These are phyloP conservation scores for human DNA, from an alignment of 2,113 vertebrate species.

Conservation along the genomic window GRCh38 chr1:33010501-33011000, in stretches of 20 bases:
- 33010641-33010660: background rate
- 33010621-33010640: slow-evolving; percentile 31
- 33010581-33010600: background rate
- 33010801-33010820: slow-evolving; percentile 82
- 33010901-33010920: slow-evolving; percentile 51
- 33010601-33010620: slow-evolving; percentile 38
- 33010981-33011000: slow-evolving; percentile 47
- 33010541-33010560: slow-evolving; percentile 53
- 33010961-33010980: slow-evolving; percentile 42
- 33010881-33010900: slow-evolving; percentile 64
- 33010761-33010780: slow-evolving; percentile 77
- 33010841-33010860: slow-evolving; percentile 85
- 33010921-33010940: slow-evolving; percentile 54
- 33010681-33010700: background rate
- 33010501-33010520: slow-evolving; percentile 52
- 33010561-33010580: slow-evolving; percentile 20
- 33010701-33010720: slow-evolving; percentile 54
- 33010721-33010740: slow-evolving; percentile 54
- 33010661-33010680: slow-evolving; percentile 18
- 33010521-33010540: slow-evolving; percentile 47
- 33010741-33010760: slow-evolving; percentile 70
- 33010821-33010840: slow-evolving; percentile 87
- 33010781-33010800: slow-evolving; percentile 67
- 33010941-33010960: slow-evolving; percentile 42
- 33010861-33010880: slow-evolving; percentile 73